These are phyloP conservation scores for Rhynchophorus ferrugineus DNA, from an alignment of 1,140 invertebrate species.

Conservation along the genomic window DNA sequence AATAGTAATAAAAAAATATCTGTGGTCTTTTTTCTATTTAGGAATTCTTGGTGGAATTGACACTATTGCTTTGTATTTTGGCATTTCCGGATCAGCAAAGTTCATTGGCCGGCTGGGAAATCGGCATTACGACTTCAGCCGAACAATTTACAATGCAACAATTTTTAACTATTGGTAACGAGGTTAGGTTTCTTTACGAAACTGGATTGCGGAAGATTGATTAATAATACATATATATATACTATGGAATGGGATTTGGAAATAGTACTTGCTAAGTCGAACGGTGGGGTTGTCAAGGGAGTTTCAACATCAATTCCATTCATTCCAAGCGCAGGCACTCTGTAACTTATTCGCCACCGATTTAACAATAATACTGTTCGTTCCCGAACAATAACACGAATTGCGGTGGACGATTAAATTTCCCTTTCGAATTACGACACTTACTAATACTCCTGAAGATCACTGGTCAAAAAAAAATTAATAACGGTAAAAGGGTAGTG, in stretches of 20 bases:
- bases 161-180: no score
- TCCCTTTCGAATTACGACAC: background rate
- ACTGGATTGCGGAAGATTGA: no score
- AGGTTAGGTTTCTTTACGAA: no score
- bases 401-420: background rate
- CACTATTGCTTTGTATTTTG: constrained; percentile 1
- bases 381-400: background rate
- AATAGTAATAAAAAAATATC: constrained; percentile 1
- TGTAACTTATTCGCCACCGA: background rate
- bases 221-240: no score
- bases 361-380: background rate
- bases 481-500: no score
- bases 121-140: background rate
- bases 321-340: background rate
- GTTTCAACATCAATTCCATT: background rate
- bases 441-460: constrained; percentile 4
- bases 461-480: constrained; percentile 5
- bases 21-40: constrained; percentile 1
- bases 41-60: background rate
- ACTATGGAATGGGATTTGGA: constrained; percentile 3
- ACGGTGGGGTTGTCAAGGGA: no score
- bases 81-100: no score
- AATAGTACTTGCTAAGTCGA: no score
- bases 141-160: no score
- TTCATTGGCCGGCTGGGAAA: background rate